Evolutionary conservation across 1,140 invertebrate species (phyloP), one percentile per base, ranked within the genome.

Genomic region (Megathymus violae): DNA sequence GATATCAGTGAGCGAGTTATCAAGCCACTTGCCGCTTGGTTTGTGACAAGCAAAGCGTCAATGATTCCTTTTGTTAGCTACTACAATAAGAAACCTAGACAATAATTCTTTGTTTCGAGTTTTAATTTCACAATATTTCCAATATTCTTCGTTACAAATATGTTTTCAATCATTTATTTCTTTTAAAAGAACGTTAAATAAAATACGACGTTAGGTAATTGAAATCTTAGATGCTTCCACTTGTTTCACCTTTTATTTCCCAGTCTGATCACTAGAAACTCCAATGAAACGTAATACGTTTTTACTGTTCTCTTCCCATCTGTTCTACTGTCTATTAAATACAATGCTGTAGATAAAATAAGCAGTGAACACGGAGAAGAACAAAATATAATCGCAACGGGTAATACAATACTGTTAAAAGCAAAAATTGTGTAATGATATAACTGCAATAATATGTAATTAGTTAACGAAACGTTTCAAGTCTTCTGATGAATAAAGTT

Each of bases 201-300:
- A 31, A 31, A 31, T 9, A 31, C 4, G 9, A 31, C 9, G 27
- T 9, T 31, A 31, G 27, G 7, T 31, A 31, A 31, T 31, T 31
- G 27, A 31, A 31, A 31, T 31, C 27, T 31, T 31, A 3, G 9
- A 31, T 31, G 27, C 27, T 31, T 31, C 27, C 27, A 9, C 27
- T 31, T 7, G 3, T 31, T 31, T 31, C 27, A 31, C 27, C 27
- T 31, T 31, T 31, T 31, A 9, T 31, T 31, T 31, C 9, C 27
- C 27, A 31, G 27, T 22, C n/a, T 15, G 22, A 22, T 11, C 22
- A 22, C 6, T 22, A 22, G 4, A 11, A n/a, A 19, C 15, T 19
- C 7, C 13, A 46, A 46, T 46, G 43, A 46, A 46, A 46, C 17
- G 19, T 22, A 22, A 46, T 46, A 46, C 16, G n/a, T 11, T 46